Percentiles rank a stretch among this genome's conserved stretches.
These are phyloP conservation scores for Pteria penguin DNA, from an alignment of 2,888 invertebrate genomes.

Conservation along the genomic window DNA sequence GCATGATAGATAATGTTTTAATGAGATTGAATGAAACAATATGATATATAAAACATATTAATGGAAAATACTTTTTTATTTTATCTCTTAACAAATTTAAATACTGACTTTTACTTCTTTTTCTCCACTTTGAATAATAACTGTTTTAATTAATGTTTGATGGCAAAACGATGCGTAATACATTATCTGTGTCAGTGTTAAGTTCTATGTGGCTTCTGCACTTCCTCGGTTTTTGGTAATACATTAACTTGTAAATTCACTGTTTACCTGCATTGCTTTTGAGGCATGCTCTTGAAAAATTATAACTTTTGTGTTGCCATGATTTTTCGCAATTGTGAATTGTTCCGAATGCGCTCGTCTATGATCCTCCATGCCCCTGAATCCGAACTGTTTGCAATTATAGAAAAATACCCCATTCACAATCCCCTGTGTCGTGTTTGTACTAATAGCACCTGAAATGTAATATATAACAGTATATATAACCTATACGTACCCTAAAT, in stretches of 20 bases:
- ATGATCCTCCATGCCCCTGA: conserved; percentile 36
- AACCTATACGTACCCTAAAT: too few species aligned
- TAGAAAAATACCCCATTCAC: conserved; percentile 31
- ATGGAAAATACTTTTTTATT: too few species aligned
- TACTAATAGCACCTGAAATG: background rate
- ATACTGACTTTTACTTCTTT: background rate
- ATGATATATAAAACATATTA: too few species aligned
- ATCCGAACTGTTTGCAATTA: conserved; percentile 37
- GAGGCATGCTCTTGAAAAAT: background rate
- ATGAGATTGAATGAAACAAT: too few species aligned
- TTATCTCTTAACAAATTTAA: too few species aligned
- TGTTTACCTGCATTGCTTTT: conserved; percentile 29
- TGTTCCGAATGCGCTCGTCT: background rate
- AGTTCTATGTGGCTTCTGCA: background rate
- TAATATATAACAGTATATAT: too few species aligned
- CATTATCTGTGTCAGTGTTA: background rate
- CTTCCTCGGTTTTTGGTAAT: background rate
- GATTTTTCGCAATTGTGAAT: conserved; percentile 2
- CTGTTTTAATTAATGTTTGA: background rate
- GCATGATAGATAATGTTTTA: too few species aligned
- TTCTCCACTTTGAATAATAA: background rate
- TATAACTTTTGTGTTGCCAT: background rate
- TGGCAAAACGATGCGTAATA: background rate
- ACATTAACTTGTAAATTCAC: too few species aligned
- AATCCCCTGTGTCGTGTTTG: background rate